phyloP scores from a whole-genome alignment of 2,797 vertebrate species.

The Lophius americanus region DNA sequence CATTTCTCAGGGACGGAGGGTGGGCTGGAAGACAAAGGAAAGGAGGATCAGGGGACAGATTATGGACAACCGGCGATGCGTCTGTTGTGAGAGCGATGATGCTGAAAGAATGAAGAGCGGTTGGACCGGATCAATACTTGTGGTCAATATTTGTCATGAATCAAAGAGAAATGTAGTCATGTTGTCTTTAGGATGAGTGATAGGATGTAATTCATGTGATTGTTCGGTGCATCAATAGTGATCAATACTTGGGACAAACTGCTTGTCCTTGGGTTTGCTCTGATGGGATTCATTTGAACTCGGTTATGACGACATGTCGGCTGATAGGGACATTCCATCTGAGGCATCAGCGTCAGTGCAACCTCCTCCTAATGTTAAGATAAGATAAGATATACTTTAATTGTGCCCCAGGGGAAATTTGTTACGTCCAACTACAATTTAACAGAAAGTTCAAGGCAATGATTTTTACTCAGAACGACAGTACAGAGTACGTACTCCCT shows the following conservation, averaged over 20 bases:
- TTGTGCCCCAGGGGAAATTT: too few species aligned
- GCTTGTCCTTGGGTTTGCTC: neutral
- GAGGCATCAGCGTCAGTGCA: neutral
- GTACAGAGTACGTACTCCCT: too few species aligned
- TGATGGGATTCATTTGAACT: neutral
- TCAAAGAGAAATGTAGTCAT: neutral
- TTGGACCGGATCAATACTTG: constrained; percentile 5
- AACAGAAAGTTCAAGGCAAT: too few species aligned
- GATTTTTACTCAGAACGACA: too few species aligned
- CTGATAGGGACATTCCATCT: neutral
- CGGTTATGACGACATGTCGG: neutral
- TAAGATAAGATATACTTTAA: too few species aligned
- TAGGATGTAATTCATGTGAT: constrained; percentile 7
- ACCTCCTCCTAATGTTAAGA: neutral
- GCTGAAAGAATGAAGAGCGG: constrained; percentile 1
- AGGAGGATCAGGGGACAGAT: constrained; percentile 17
- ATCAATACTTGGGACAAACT: constrained; percentile 22
- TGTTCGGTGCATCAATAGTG: constrained; percentile 1
- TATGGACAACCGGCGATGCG: neutral
- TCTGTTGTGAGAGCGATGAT: neutral
- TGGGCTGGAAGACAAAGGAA: neutral
- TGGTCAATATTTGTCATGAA: constrained; percentile 1
- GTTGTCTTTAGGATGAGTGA: constrained; percentile 1
- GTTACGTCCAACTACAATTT: too few species aligned
- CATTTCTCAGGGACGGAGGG: constrained; percentile 14